phyloP scores from a whole-genome alignment of 2,888 invertebrate genomes.

The Lottia gigantea region DNA sequence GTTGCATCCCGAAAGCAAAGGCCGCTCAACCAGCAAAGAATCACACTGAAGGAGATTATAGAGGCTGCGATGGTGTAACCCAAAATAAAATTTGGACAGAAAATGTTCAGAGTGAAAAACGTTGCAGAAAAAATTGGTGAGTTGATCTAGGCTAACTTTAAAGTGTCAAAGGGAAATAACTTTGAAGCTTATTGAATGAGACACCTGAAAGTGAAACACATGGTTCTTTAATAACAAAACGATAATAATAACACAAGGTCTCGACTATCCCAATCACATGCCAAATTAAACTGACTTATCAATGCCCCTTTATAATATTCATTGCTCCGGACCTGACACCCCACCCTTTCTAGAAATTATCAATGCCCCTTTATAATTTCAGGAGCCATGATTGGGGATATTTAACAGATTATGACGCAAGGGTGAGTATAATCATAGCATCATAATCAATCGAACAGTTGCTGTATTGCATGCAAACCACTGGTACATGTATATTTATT shows the following conservation, averaged over 20 bases:
- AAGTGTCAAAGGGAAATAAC: neutral
- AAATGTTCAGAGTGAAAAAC: slow-evolving; percentile 48
- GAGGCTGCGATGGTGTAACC: slow-evolving; percentile 54
- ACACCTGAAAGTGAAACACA: no score
- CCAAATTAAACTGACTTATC: no score
- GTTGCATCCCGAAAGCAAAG: slow-evolving; percentile 47
- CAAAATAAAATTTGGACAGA: slow-evolving; percentile 63
- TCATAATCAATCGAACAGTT: no score
- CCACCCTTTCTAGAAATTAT: no score
- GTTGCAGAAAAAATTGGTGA: slow-evolving; percentile 60
- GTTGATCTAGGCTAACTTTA: slow-evolving; percentile 12
- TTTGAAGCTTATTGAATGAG: no score
- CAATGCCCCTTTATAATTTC: slow-evolving; percentile 23
- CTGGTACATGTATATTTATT: no score
- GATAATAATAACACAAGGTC: no score
- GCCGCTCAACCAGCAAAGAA: slow-evolving; percentile 23
- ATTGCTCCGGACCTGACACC: no score
- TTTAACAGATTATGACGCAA: slow-evolving; percentile 58
- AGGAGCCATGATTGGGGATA: slow-evolving; percentile 64
- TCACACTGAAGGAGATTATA: slow-evolving; percentile 42
- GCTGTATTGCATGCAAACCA: no score
- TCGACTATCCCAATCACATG: no score
- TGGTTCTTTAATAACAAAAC: no score
- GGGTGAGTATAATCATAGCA: slow-evolving; percentile 43
- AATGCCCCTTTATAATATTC: no score